Base-by-base conservation (phyloP, 2,888 invertebrate species). In the Drosophila austrosaltans region DNA sequence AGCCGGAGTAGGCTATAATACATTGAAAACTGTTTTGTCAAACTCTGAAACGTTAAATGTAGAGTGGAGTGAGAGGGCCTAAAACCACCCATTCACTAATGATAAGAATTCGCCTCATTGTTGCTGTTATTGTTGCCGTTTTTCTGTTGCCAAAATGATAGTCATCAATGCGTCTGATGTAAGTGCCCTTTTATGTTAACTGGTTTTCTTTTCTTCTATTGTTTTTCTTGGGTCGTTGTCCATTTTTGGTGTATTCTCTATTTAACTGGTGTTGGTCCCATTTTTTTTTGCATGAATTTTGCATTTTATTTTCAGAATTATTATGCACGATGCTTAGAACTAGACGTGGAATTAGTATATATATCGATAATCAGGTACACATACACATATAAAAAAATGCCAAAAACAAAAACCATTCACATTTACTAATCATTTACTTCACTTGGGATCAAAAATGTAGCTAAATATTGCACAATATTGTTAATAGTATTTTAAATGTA, bases 81-180 rank as follows among this genome's bases (percentile, higher is more conserved):
- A 39, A 57, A 25, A 66, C 69, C 65, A 25, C 67, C 69, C 65
- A 28, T 56, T 57, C 69, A 63, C 68, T 74, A 75, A 81, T 76
- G 82, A 82, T 85, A 87, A 85, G 75, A 82, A 71, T 61, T 84
- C 79, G 65, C 66, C 73, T 65, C 74, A 66, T 73, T 72, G 75
- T 76, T 68, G 75, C 70, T 79, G 67, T 58, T 71, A 66, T 72
- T 60, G 64, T 64, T 73, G 66, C 69, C 32, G 65, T 71, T 76
- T 78, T 54, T 56, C 66, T 63, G 62, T 48, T 60, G 63, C 30
- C 78, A 74, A 72, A 72, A 87, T 87, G 84, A 84, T 84, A 74
- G 84, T 84, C 76, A 87, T 84, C 82, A 78, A 87, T 77, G 77
- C 87, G 53, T 73, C 72, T 53, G 85, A 84, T 72, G 85, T 87